Evolutionary conservation across 2,113 vertebrate species (phyloP).

Genomic region (Aviceda subcristata): DNA sequence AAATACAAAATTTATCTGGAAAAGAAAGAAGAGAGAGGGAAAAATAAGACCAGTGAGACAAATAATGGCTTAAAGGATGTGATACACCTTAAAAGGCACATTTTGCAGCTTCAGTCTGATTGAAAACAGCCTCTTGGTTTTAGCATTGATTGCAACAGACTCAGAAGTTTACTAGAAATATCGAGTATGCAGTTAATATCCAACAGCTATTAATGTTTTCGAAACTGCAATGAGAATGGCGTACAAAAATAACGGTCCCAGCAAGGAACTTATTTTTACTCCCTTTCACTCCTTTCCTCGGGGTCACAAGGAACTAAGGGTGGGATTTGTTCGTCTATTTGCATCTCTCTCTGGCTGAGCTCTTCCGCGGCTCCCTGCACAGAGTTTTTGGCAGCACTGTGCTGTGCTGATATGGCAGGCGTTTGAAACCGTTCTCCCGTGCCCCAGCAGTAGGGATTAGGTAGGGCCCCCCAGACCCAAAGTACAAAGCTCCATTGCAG

Average conservation of each 20-base stretch:
- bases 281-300: background rate
- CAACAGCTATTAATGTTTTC: background rate
- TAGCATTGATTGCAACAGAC: background rate
- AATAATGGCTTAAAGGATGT: background rate
- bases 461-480: background rate
- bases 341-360: background rate
- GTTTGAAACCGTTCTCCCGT: background rate
- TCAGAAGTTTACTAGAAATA: background rate
- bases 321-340: background rate
- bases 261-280: background rate
- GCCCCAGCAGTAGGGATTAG: background rate
- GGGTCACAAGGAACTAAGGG: background rate
- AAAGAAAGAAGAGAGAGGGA: background rate
- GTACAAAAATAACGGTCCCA: background rate
- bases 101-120: background rate
- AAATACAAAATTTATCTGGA: conserved; percentile 97
- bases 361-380: background rate
- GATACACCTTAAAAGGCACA: background rate
- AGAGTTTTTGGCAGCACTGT: background rate
- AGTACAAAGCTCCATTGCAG: background rate
- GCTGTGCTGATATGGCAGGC: background rate
- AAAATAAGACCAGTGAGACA: background rate
- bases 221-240: background rate
- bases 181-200: background rate
- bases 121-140: background rate